A percentile compares a stretch with the other conserved stretches of the same genome.
Evolutionary conservation across 2,797 vertebrate species (phyloP).

Genomic region (Clangula hyemalis): DNA sequence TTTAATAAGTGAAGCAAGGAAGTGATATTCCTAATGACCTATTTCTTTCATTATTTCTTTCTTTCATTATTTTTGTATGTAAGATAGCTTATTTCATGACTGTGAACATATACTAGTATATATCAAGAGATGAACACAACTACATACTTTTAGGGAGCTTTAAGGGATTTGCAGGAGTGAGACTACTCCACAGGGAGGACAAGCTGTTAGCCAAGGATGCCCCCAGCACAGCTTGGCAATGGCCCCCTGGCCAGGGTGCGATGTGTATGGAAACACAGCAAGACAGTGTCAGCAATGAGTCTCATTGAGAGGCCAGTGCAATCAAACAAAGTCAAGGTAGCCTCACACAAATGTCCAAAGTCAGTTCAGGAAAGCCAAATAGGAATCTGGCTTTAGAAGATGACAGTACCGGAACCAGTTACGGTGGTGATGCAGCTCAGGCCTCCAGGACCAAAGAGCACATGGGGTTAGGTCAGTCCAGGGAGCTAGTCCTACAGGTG

Average conservation of each 20-base stretch:
- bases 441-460: not conserved
- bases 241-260: not conserved
- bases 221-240: not conserved
- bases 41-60: not conserved
- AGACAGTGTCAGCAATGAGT: not conserved
- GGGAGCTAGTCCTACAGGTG: not conserved
- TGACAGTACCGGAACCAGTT: not conserved
- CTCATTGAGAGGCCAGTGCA: not conserved
- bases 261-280: not conserved
- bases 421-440: rapidly evolving
- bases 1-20: not conserved
- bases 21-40: not conserved
- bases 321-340: not conserved
- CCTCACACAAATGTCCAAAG: not conserved
- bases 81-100: not conserved
- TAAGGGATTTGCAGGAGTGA: not conserved
- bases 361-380: not conserved
- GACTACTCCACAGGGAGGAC: not conserved
- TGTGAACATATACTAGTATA: not conserved
- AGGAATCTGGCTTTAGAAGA: not conserved
- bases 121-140: not conserved
- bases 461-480: rapidly evolving
- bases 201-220: not conserved
- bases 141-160: not conserved
- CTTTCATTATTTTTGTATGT: not conserved